Evolutionary conservation across 2,113 vertebrate species (phyloP), one percentile per base, ranked within the genome.

Genomic region (Saccopteryx bilineata): DNA sequence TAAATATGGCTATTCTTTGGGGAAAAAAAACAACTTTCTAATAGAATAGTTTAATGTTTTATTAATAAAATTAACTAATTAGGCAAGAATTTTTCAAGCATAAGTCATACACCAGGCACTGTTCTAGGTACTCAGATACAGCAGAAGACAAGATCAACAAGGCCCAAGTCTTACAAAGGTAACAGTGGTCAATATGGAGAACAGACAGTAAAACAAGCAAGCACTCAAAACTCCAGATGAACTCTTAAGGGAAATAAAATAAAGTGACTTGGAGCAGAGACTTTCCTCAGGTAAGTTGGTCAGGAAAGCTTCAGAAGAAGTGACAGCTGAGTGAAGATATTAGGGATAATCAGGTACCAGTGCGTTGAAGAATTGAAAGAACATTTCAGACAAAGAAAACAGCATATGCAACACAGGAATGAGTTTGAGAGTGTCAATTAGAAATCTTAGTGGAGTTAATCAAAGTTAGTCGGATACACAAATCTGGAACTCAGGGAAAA

Each of bases 1-100:
- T 61, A 24, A 95, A 39, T 39, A 84, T 15, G 17, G 56, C 26
- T 87, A 89, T 60, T 78, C 12, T 28, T 92, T 71, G 54, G 72
- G 90, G 9, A 88, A 91, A 75, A 75, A 9, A 76, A 75, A 54
- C 9, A 93, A 81, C 14, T 58, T 90, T 39, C 21, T 90, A 90
- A 87, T 66, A 93, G 52, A 52, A 69, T 1, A 78, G 1, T 52
- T 80, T 48, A 65, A 68, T 26, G 33, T 54, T 91, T 91, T 94
- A 65, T 63, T 52, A 89, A 82, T 69, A 87, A 33, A 74, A 61
- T 48, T 58, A 78, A 60, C 54, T 68, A 86, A 86, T 48, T 14
- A 52, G 54, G 48, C 15, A 94, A 83, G 56, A 33, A 56, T 75
- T 81, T 78, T 58, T 17, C 39, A 48, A 84, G 83, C 17, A 50